These are phyloP conservation scores for Ploceus nigricollis DNA, from an alignment of 2,113 vertebrate species.

Conservation along the genomic window DNA sequence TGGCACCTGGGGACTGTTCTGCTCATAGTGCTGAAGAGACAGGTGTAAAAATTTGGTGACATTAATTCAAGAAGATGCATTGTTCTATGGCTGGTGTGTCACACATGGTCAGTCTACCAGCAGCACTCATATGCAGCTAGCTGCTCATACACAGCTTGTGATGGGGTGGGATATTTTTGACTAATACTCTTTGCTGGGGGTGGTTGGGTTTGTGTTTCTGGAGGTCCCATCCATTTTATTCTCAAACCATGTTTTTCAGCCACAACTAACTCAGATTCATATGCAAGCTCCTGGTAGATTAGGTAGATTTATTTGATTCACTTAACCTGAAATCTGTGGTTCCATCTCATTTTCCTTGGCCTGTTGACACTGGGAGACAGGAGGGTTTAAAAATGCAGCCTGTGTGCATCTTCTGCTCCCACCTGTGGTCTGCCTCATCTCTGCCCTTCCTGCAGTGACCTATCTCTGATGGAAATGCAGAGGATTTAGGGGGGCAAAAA, in stretches of 20 bases:
- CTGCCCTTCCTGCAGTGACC: not conserved
- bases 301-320: not conserved
- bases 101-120: not conserved
- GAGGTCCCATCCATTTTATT: not conserved
- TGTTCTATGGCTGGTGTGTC: not conserved
- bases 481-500: not conserved
- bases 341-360: not conserved
- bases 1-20: not conserved
- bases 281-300: not conserved
- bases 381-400: not conserved
- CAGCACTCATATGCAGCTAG: not conserved
- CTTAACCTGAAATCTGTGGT: not conserved
- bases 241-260: not conserved
- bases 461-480: not conserved
- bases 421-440: not conserved
- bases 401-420: not conserved
- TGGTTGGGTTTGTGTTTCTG: not conserved
- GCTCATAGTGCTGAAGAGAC: not conserved
- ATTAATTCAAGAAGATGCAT: not conserved
- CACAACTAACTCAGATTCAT: not conserved
- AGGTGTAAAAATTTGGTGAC: not conserved
- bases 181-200: not conserved
- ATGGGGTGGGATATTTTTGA: not conserved
- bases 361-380: not conserved
- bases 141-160: not conserved